Base-by-base conservation (phyloP, 2,888 invertebrate species). In the Chloromyia formosa region DNA sequence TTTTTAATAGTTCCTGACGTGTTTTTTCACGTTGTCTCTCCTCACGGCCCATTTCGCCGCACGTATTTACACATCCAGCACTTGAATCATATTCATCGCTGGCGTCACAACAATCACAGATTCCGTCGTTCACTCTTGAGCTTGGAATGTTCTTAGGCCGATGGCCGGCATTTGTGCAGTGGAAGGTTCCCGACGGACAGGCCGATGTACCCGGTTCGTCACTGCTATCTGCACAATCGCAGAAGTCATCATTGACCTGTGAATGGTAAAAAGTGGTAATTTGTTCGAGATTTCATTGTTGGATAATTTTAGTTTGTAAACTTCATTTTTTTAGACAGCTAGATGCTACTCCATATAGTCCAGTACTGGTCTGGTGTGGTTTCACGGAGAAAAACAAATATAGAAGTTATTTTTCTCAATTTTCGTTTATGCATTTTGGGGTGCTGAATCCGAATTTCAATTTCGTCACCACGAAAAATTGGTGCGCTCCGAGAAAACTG, bases 141-240 rank as follows among this genome's bases (percentile, higher is more conserved):
- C 96, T 94, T 0, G 94, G 93, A 80, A 98, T 91, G 80, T 94
- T 92, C 74, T 87, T 84, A 0, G 93, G 86, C 80, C 89, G 88
- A 84, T 93, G 90, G 4, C 97, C 97, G 68, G 91, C 89, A 86
- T 97, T 97, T 56, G 90, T 87, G 84, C 99, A 99, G 84, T 95
- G 94, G 85, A 98, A 99, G 40, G 88, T 87, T 1, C 96, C 95
- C 82, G 95, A 92, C 0, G 92, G 87, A 85, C 99, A 99, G 1
- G 99, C 99, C 1, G 97, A 87, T 0, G 99, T 99, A 23, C 98
- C 98, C 77, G 94, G 93, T 83, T 94, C 93, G 82, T 95, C 95
- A 81, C 93, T 94, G 35, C 93, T 94, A 82, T 95, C 97, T 79
- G 90, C 87, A 84, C 97, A 97, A 85, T 97, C 97, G 87, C 97